Base-by-base conservation (phyloP, 2,888 invertebrate species). In the Drosophila setosimentum region DNA sequence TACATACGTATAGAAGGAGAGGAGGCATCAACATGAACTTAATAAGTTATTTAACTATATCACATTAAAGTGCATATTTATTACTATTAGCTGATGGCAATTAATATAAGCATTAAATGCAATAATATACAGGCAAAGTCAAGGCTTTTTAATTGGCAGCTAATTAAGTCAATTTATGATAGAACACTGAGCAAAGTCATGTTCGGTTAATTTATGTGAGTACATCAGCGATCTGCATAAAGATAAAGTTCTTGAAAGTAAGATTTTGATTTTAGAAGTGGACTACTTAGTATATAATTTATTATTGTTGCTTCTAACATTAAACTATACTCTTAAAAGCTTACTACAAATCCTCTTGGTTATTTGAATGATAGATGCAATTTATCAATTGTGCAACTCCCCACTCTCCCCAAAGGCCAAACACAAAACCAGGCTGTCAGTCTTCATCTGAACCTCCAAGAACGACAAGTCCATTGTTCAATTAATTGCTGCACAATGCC, bases 401-500 rank as follows among this genome's bases (percentile, higher is more conserved):
- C 24, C 42, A 53, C 11, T 24, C 5, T 7, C 13, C 16, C 30
- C 29, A 27, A n/a, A 5, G 21, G 13, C 16, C 53, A 55, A 54
- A 33, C 53, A 16, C 2, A 24, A 53, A 53, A n/a, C 32, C 21
- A 18, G 29, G 42, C 37, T 40, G 50, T 68, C 57, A 27, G 21
- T 42, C 24, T 24, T 8, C 32, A 27, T 45, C 50, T n/a, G 24
- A 50, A 8, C 48, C 33, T 33, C 18, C 21, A 42, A 32, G 7
- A 21, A 24, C 49, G 35, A 30, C 49, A 40, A 42, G 53, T 42
- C 77, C 84, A 83, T 83, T 90, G 75, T 90, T 75, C 87, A 73
- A 89, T 85, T 90, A 90, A 85, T 86, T 85, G 89, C 81, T 79
- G 60, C 72, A 76, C 80, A 76, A 72, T 89, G 89, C 80, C 76